Base-by-base conservation (phyloP, 2,888 invertebrate genomes). In the Spisula solida region DNA sequence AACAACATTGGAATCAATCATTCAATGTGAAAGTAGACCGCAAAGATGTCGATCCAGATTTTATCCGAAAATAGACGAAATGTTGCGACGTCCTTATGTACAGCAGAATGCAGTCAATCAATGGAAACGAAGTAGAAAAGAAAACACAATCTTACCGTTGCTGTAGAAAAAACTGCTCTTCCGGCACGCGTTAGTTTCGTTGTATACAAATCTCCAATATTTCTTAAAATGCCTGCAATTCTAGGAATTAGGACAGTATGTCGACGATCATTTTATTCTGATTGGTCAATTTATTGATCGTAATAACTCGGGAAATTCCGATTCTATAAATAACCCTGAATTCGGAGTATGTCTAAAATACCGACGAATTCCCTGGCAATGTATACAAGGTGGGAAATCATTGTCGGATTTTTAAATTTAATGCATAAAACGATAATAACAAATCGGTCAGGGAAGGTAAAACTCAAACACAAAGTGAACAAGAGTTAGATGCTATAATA, bases 251-350 rank as follows among this genome's bases (percentile, higher is more conserved):
- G 75, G 75, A 18, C 75, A 75, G 16, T 31, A 34, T 75, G 34
- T 34, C 31, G 29, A 12, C 31, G 34, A 75, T 34, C 12, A 16
- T 31, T 18, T 8, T 0, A 31, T 31, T 75, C 18, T 75, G 75
- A 75, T 75, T 75, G 75, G 75, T 16, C 18, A 5, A 75, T 75
- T 16, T 0, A 25, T 5, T 8, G 60, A 66, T 66, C 60, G 60
- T n/a, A 66, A 66, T 66, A 34, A 75, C 75, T 75, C 75, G 75
- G 75, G 75, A 6, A 75, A 75, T 31, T 34, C 75, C 75, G 34
- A 75, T 75, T 75, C 75, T 75, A 75, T 18, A 75, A 75, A 75
- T 75, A 75, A 75, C 31, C 34, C 75, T 16, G 31, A 75, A 31
- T 12, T 41, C 41, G 2, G 41, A 41, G 41, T 41, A 41, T 41